Evolutionary conservation across 1,140 invertebrate species (phyloP), one percentile per base, ranked within the genome.

Genomic region (Drosophila arizonae): DNA sequence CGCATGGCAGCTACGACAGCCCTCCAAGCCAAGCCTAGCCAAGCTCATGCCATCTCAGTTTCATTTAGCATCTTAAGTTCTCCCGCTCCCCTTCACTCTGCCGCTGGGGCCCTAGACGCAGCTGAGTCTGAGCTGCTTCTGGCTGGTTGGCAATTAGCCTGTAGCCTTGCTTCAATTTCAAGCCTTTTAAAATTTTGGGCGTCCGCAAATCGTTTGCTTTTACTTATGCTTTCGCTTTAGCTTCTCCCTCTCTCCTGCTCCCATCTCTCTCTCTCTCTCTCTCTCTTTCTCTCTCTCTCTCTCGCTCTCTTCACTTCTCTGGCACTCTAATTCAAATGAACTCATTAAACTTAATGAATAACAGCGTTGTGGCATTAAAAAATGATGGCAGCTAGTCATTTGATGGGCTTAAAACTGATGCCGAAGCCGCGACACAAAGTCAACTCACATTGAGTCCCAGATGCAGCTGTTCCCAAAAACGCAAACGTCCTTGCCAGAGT

Each of bases 271-370:
- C 9, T 33, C 6, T 5, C 33, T 33, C 8, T 9, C 33, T 13
- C 30, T 26, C 39, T 4, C 9, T 28, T 17, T 13, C 9, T 3
- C 43, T 21, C 45, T 13, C 30, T 26, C 39, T 4, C 9, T 28
- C 24, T 13, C 9, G 5, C 43, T 21, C 45, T 15, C 15, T 17
- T 17, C 43, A 3, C 43, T 46, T 30, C 8, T 46, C 6, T 36
- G n/a, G 4, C 39, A 24, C 41, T 62, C 57, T 48, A 69, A 73
- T 69, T 62, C 33, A 75, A 87, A 78, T 81, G 78, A 87, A 76
- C 82, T 82, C 81, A 86, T 86, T 86, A 86, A 86, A 81, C 60
- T 87, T 86, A 86, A 86, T 87, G 82, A 86, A 86, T 87, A 86
- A 86, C 75, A 87, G 75, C 52, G 55, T 41, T 56, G 65, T 58